A percentile compares a stretch with the other conserved stretches of the same genome.
These are phyloP conservation scores for Dinocampus coccinellae DNA, from an alignment of 2,888 invertebrate genomes.

Conservation along the genomic window DNA sequence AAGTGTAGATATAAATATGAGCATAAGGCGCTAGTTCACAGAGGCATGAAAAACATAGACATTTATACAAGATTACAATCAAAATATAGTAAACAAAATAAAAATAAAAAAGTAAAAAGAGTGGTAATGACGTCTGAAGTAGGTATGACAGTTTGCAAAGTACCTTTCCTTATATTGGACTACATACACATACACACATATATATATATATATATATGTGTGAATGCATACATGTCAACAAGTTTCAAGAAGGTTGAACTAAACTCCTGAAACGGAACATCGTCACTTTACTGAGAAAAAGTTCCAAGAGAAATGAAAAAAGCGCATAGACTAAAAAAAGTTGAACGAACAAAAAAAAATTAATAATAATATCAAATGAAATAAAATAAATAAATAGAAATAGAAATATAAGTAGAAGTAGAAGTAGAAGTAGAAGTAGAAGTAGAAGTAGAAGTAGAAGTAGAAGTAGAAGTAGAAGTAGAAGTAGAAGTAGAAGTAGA, in stretches of 20 bases:
- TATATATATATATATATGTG: background rate
- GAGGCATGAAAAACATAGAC: slow-evolving; percentile 19
- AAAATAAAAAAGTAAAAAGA: slow-evolving; percentile 3
- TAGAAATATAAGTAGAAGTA: no score
- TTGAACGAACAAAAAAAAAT: no score
- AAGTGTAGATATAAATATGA: slow-evolving; percentile 3
- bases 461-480: no score
- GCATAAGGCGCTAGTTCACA: slow-evolving; percentile 23
- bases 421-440: no score
- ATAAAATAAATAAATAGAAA: background rate
- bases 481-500: background rate
- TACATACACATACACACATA: background rate
- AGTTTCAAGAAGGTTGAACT: background rate
- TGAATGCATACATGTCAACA: background rate
- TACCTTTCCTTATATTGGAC: background rate
- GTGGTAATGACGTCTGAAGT: background rate
- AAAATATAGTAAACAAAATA: background rate
- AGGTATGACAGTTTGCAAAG: slow-evolving; percentile 13
- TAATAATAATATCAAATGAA: no score
- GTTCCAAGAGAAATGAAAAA: slow-evolving; percentile 13
- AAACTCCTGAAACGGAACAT: background rate
- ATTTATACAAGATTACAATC: slow-evolving; percentile 21
- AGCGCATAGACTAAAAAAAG: slow-evolving; percentile 6
- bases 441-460: no score
- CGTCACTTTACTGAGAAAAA: slow-evolving; percentile 8